Evolutionary conservation across 2,113 vertebrate species (phyloP), one percentile per base, ranked within the genome.

Genomic region (Rhineura floridana): DNA sequence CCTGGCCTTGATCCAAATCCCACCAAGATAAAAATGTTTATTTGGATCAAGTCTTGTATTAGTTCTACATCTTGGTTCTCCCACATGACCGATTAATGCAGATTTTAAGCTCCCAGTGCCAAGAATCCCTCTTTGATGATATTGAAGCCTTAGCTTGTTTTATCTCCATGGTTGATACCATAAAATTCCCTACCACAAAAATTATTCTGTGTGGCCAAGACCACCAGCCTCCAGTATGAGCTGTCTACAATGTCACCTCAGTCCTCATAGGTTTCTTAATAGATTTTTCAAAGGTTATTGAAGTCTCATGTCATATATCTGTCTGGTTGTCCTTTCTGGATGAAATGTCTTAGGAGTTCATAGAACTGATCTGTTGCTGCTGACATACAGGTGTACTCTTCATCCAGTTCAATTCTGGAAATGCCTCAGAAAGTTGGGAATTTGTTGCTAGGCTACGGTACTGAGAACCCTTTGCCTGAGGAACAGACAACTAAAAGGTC

Each of bases 401-500:
- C 44, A 91, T 87, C 52, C 73, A 88, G 70, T 39, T 50, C 67
- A 36, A 85, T 65, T 42, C 9, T 87, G 6, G 50, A 69, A 36
- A 19, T 89, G 55, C 67, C 50, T 50, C n/a, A 85, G 12, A 25
- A 21, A 8, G 48, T 55, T 3, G 80, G 50, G 30, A 50, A 77
- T 86, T 73, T 5, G 0, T 44, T 88, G 70, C 33, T 85, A 39
- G 21, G 11, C 46, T 75, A 0, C 78, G 48, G 5, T 62, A 80
- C 21, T 63, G 13, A n/a, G 6, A 0, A 1, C 0, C 28, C 30
- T 73, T 72, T 80, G 88, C 81, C n/a, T 52, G 5, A 67, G 21
- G 73, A 81, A 39, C 62, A 36, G 76, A 82, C 19, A 48, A 2
- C 65, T 78, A 4, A 42, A 85, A n/a, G 55, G 91, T 72, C 5